Conservation (phyloP, 2,797 vertebrate genomes). For the Toxotes lorentzi region DNA sequence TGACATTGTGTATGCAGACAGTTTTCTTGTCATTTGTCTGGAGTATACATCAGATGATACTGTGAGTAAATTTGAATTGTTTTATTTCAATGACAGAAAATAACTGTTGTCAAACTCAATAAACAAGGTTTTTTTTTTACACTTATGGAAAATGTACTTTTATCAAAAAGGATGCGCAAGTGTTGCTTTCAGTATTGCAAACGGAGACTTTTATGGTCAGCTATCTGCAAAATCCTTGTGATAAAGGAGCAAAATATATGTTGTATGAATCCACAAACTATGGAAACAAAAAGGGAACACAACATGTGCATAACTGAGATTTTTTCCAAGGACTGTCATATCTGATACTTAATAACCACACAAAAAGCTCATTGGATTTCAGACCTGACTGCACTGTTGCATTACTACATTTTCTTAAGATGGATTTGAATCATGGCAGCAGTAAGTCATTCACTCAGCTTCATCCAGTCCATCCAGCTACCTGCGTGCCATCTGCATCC, state of each 20-base stretch:
- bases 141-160: slow-evolving; percentile 18
- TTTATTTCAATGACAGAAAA: slow-evolving; percentile 65
- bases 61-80: slow-evolving; percentile 3
- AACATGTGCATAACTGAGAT: background rate
- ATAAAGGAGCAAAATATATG: background rate
- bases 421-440: background rate
- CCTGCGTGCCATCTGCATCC: slow-evolving; percentile 79
- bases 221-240: slow-evolving; percentile 3
- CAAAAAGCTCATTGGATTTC: background rate
- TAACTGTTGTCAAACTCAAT: slow-evolving; percentile 18
- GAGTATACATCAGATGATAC: background rate
- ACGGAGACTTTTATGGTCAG: background rate
- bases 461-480: slow-evolving; percentile 51
- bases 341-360: background rate
- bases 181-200: background rate
- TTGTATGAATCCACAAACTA: slow-evolving; percentile 16
- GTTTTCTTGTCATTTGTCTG: slow-evolving; percentile 1
- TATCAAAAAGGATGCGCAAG: slow-evolving; percentile 22
- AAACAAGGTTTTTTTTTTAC: slow-evolving; percentile 16
- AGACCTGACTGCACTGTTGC: background rate
- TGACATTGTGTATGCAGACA: background rate
- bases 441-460: background rate
- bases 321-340: background rate
- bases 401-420: slow-evolving; percentile 4
- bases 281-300: background rate